Base-by-base conservation (phyloP, 2,888 invertebrate genomes). In the Meiosimyza decipiens region DNA sequence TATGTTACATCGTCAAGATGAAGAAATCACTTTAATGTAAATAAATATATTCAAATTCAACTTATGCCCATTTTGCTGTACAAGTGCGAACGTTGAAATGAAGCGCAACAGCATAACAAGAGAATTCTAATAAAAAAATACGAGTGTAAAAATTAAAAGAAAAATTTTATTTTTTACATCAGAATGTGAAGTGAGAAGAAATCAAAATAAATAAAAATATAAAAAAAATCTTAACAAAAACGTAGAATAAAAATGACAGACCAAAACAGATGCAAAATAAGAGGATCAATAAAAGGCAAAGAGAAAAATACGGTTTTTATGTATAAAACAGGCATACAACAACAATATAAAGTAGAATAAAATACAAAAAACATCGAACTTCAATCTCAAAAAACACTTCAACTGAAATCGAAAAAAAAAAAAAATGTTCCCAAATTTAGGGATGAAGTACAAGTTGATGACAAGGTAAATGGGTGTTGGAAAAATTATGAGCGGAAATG, bases 141-240 rank as follows among this genome's bases (percentile, higher is more conserved):
- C 40, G 4, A 40, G 40, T 6, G 40, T 40, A 9, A 40, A 40
- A 40, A 28, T 28, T 28, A 28, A 28, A 28, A 28, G 28, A 28
- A 28, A 28, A 28, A 3, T 4, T 28, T 28, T 28, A 28, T 28
- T 28, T 28, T 28, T 28, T 28, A 22, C 33, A 52, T 6, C 15
- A 52, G 52, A 65, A 52, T 22, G 28, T 33, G 33, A 22, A 55
- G 33, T 15, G 28, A 22, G 47, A 40, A 49, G 50, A 66, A 64
- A 49, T 16, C 11, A 64, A 18, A 64, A 52, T 28, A 50, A 22
- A 12, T n/a, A 13, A 12, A 49, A 64, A 6, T 6, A 12, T n/a
- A n/a, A n/a, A n/a, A 64, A 33, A 64, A 11, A 18, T 40, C 9
- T 40, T 40, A 9, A 9, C 6, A 22, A n/a, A 64, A 64, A 18